Evolutionary conservation across 2,888 invertebrate genomes (phyloP), one percentile per base, ranked within the genome.

Genomic region (Zelleria hepariella): DNA sequence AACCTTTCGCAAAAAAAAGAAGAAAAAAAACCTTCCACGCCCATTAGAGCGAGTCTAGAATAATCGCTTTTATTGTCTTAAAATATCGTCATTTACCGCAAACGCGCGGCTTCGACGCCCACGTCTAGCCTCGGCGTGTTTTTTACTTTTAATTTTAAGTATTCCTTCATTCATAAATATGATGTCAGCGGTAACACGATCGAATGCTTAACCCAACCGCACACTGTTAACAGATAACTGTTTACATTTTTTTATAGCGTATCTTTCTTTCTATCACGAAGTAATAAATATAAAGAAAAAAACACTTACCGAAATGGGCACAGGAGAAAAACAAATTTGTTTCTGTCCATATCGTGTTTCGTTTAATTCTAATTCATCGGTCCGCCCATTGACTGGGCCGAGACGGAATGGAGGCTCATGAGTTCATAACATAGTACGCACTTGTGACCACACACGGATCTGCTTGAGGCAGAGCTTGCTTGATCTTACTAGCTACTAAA

Each of bases 371-470:
- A 78, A 79, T 78, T 79, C 78, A 74, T 32, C 56, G 56, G 72
- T 61, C 32, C 53, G 70, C 70, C 74, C 78, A 82, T 82, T 78
- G 82, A 82, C 75, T 76, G 71, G 70, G 75, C 70, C 65, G 65
- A 70, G 75, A 77, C 74, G 77, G 75, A 67, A 56, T 15, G 21
- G 55, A n/a, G 72, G 72, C 76, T 78, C n/a, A n/a, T n/a, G n/a
- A n/a, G n/a, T n/a, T n/a, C 79, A 79, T 77, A 80, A 80, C 80
- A 82, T 81, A 78, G 81, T 82, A 82, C 77, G 80, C 80, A 84
- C 32, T 42, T 15, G 32, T 42, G 15, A 42, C 32, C 32, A 42
- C 32, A 42, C 32, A 15, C 32, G 32, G 32, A 42, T 42, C 32
- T 10, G 2, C 10, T 10, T 15, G 15, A 42, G 15, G 32, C 10